A percentile compares a stretch with the other conserved stretches of the same genome.
Conservation (phyloP, 2,888 invertebrate genomes). For the Formica aserva region DNA sequence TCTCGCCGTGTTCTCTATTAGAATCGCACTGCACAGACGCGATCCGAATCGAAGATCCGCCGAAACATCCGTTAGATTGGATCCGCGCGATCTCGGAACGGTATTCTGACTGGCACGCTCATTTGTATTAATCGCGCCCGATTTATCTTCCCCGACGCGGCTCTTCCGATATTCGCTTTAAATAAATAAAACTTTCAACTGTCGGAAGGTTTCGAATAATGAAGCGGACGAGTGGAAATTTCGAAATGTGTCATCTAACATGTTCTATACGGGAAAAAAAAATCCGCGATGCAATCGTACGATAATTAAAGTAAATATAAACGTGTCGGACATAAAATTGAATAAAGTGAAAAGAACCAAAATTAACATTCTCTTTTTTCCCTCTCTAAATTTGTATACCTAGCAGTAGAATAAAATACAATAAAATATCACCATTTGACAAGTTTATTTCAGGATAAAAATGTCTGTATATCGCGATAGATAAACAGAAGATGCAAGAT, state of each 20-base stretch:
- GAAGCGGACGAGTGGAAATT: conserved; percentile 9
- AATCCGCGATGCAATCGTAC: background rate
- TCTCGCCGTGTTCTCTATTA: conserved; percentile 22
- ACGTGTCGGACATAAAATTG: background rate
- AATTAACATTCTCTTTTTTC: too few species aligned
- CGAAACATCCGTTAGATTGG: conserved; percentile 44
- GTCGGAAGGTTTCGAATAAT: background rate
- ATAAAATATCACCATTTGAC: background rate
- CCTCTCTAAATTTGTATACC: background rate
- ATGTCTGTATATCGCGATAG: background rate
- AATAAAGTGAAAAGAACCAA: background rate
- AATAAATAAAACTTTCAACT: conserved; percentile 36
- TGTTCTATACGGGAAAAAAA: background rate
- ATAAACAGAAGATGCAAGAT: background rate
- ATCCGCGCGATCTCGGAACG: conserved; percentile 30
- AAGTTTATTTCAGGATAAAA: background rate
- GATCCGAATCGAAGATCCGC: conserved; percentile 47
- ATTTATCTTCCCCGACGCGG: conserved; percentile 36
- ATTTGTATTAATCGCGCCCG: conserved; percentile 48
- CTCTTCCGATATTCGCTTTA: conserved; percentile 28
- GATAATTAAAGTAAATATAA: conserved; percentile 14
- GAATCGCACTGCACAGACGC: conserved; percentile 20
- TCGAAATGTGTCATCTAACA: background rate
- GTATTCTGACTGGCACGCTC: conserved; percentile 31
- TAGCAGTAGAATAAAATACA: background rate